Evolutionary conservation across 2,888 invertebrate genomes (phyloP).

Genomic region (Platypus cylindrus): DNA sequence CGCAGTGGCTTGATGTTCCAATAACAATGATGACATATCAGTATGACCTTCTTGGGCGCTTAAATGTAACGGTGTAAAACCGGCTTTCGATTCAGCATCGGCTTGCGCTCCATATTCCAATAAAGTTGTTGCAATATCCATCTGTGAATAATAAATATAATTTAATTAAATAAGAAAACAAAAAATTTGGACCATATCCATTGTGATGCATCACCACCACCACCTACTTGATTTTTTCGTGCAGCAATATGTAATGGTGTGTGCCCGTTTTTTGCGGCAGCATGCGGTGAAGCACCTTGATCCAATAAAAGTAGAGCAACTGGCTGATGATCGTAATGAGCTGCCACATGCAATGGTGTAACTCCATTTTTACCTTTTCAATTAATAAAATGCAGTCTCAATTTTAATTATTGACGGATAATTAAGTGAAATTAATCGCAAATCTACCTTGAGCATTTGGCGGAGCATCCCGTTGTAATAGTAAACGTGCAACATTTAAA

Average conservation of each 20-base stretch:
- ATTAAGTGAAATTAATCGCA: not conserved
- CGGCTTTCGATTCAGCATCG: constrained; percentile 87
- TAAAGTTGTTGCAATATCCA: constrained; percentile 89
- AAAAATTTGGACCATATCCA: not conserved
- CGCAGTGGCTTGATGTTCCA: constrained; percentile 80
- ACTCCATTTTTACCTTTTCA: constrained; percentile 66
- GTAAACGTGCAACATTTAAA: constrained; percentile 70
- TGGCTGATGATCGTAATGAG: constrained; percentile 90
- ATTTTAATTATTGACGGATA: not conserved
- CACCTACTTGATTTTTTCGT: constrained; percentile 76
- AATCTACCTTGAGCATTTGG: constrained; percentile 62
- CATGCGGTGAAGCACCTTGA: constrained; percentile 87
- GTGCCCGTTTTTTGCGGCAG: constrained; percentile 94
- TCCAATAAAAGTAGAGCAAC: constrained; percentile 83
- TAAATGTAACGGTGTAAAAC: constrained; percentile 91
- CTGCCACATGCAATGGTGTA: constrained; percentile 91
- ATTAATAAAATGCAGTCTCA: not conserved
- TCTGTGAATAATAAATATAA: constrained; percentile 39
- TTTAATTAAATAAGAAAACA: not conserved
- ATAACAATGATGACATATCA: constrained; percentile 84
- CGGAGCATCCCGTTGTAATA: constrained; percentile 78
- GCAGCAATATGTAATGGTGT: constrained; percentile 89
- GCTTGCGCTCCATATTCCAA: constrained; percentile 87
- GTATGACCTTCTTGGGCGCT: constrained; percentile 90
- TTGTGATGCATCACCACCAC: not conserved